Evolutionary conservation across 2,113 vertebrate species (phyloP).

Genomic region (Zosterops borbonicus): DNA sequence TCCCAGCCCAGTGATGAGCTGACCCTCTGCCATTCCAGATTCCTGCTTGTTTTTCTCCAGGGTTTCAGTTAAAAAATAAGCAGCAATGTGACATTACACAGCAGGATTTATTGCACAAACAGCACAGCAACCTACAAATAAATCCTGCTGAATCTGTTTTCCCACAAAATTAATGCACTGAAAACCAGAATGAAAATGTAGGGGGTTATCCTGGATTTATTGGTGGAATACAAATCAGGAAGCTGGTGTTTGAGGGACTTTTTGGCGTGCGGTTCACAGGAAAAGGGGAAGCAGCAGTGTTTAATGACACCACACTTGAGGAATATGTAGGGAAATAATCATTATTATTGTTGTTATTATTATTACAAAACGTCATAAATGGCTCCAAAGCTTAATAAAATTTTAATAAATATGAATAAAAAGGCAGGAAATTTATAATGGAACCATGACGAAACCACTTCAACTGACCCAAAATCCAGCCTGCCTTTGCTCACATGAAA

Average conservation of each 20-base stretch:
- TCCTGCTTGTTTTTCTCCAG: neutral
- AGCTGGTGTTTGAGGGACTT: neutral
- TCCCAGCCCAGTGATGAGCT: neutral
- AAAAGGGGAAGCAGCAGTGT: neutral
- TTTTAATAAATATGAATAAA: neutral
- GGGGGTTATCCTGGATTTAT: neutral
- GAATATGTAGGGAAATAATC: neutral
- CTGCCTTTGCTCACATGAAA: neutral
- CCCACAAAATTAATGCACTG: neutral
- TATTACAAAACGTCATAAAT: neutral
- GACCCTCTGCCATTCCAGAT: neutral
- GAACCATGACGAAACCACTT: neutral
- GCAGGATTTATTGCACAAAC: neutral
- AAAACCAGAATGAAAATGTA: neutral
- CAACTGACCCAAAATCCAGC: neutral
- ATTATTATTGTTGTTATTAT: neutral
- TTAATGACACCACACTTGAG: neutral
- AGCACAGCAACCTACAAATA: neutral
- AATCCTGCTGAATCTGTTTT: neutral
- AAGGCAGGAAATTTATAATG: neutral
- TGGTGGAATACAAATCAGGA: neutral
- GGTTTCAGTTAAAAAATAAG: neutral
- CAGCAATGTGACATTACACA: neutral
- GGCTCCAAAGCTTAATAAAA: neutral
- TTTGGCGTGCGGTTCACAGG: rapidly evolving